Evolutionary conservation across 2,113 vertebrate species (phyloP).

Genomic region (Patagioenas fasciata): DNA sequence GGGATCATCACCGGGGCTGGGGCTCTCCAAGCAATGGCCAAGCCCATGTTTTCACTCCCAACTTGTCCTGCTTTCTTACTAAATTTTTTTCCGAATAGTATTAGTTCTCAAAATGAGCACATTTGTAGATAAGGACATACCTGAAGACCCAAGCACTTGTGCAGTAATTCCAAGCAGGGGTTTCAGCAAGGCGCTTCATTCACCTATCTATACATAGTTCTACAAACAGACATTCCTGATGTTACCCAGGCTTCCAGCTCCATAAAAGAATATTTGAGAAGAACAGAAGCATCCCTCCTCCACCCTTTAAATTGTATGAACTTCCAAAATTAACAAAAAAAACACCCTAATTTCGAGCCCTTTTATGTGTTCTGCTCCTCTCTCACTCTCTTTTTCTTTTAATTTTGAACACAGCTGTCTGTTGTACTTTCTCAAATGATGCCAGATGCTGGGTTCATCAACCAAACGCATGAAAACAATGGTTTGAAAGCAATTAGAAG

Average conservation of each 20-base stretch:
- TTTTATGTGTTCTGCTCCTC: constrained; percentile 53
- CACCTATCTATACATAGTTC: background rate
- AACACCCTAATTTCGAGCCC: constrained; percentile 50
- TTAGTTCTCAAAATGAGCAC: background rate
- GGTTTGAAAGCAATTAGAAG: constrained; percentile 78
- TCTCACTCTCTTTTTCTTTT: background rate
- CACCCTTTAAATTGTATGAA: background rate
- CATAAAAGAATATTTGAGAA: background rate
- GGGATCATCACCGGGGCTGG: background rate
- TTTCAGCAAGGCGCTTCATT: background rate
- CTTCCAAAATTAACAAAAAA: background rate
- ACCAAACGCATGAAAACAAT: constrained; percentile 77
- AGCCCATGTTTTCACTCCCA: too few species aligned
- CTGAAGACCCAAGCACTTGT: background rate
- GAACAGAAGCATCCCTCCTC: background rate
- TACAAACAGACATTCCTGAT: background rate
- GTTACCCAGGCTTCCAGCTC: background rate
- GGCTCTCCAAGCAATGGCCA: background rate
- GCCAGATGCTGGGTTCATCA: constrained; percentile 81
- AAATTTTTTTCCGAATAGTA: background rate
- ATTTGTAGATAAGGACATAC: background rate
- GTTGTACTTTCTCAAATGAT: constrained; percentile 70
- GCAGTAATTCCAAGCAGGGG: background rate
- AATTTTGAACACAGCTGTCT: constrained; percentile 79
- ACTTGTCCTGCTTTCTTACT: rapidly evolving